phyloP scores from a whole-genome alignment of 2,888 invertebrate genomes.

The Scaptomyza flava region DNA sequence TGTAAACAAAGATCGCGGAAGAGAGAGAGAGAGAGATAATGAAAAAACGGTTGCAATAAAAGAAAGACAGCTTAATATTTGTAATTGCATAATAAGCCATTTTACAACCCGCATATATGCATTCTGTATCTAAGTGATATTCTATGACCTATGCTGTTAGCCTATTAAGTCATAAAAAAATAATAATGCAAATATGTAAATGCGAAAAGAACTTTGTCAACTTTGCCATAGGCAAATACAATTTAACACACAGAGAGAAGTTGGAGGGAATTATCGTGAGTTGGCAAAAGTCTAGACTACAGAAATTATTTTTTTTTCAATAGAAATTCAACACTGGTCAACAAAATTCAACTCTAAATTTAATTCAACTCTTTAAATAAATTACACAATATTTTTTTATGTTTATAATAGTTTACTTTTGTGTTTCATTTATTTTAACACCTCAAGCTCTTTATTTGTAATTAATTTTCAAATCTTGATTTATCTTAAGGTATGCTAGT shows the following conservation, averaged over 20 bases:
- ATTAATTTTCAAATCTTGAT: not conserved
- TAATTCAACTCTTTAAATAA: no score
- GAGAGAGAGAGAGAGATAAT: not conserved
- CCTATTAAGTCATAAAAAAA: constrained; percentile 60
- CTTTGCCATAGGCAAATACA: constrained; percentile 32
- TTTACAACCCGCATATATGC: constrained; percentile 1
- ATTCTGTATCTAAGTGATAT: constrained; percentile 13
- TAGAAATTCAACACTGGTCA: constrained; percentile 1
- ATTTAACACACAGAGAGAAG: constrained; percentile 5
- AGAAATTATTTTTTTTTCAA: constrained; percentile 19
- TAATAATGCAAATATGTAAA: constrained; percentile 35
- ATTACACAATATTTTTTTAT: no score
- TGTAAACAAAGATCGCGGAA: constrained; percentile 19
- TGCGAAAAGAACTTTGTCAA: not conserved
- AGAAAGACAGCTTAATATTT: constrained; percentile 20
- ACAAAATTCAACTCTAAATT: not conserved
- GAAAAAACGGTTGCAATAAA: not conserved
- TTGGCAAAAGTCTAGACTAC: constrained; percentile 6
- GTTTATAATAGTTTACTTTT: no score
- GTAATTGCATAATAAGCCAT: constrained; percentile 37
- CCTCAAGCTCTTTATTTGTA: no score
- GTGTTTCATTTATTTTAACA: no score
- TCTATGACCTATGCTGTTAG: constrained; percentile 26
- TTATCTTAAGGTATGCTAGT: no score
- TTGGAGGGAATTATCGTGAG: not conserved